Evolutionary conservation across 1,140 invertebrate genomes (phyloP).

Genomic region (Aphis gossypii): DNA sequence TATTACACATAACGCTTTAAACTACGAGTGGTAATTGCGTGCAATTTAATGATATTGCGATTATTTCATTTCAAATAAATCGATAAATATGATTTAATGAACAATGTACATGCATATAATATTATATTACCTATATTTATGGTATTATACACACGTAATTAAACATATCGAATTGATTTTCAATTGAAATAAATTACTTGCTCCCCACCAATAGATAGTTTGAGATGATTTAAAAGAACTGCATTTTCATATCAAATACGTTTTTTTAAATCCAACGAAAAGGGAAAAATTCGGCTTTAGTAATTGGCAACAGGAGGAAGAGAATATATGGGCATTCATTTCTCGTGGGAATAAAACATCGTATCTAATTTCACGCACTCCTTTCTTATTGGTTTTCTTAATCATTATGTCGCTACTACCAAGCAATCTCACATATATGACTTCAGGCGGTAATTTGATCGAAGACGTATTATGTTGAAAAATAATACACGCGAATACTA

Average conservation of each 20-base stretch:
- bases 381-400: constrained; percentile 58
- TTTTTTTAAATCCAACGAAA: background rate
- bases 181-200: background rate
- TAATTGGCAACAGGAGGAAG: constrained; percentile 54
- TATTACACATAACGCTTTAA: background rate
- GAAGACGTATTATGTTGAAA: constrained; percentile 42
- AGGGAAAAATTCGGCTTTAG: background rate
- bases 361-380: constrained; percentile 56
- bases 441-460: constrained; percentile 51
- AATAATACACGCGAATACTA: constrained; percentile 21
- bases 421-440: constrained; percentile 55
- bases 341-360: constrained; percentile 47
- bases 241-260: background rate
- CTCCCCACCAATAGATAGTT: background rate
- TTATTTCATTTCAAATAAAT: background rate
- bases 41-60: background rate
- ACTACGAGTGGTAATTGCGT: background rate
- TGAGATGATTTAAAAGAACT: constrained; percentile 5
- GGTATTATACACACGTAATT: background rate
- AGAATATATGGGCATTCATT: constrained; percentile 37
- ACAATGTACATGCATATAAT: background rate
- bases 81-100: background rate
- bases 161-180: background rate
- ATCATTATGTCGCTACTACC: constrained; percentile 51
- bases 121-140: background rate